Percentiles rank a stretch among this genome's conserved stretches.
Conservation (phyloP, 2,113 vertebrate genomes). For the Lanius collurio region DNA sequence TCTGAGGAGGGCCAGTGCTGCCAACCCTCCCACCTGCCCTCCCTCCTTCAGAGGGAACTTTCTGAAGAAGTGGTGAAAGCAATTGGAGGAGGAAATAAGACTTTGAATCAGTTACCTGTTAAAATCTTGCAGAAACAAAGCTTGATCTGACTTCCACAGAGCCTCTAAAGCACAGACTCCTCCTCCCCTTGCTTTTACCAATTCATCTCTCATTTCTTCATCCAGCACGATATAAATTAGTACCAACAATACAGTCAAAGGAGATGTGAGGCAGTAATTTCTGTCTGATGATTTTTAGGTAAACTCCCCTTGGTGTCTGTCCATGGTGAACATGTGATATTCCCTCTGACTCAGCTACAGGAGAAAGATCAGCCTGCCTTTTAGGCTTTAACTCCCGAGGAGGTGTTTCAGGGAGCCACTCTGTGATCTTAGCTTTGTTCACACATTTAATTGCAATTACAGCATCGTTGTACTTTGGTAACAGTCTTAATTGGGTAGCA, state of each 20-base stretch:
- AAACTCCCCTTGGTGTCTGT: background rate
- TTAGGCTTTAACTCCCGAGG: background rate
- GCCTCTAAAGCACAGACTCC: background rate
- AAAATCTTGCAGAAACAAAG: background rate
- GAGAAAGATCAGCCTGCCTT: background rate
- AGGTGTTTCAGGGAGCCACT: background rate
- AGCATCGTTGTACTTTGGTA: background rate
- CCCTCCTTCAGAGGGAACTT: background rate
- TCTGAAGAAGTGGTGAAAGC: background rate
- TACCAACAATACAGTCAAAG: background rate
- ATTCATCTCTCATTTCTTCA: background rate
- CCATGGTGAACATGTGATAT: background rate
- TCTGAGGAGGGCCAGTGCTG: background rate
- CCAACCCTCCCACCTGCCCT: background rate
- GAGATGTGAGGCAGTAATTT: background rate
- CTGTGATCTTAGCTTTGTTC: background rate
- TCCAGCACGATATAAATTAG: background rate
- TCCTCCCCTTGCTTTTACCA: background rate
- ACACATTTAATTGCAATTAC: conserved; percentile 14
- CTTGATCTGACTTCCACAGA: accelerated
- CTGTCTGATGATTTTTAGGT: background rate
- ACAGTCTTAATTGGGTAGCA: conserved; percentile 7
- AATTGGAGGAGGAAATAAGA: background rate
- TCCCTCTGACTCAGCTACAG: background rate
- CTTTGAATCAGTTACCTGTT: background rate